Base-by-base conservation (phyloP, 2,113 vertebrate species). In the Paedocypris sp. region DNA sequence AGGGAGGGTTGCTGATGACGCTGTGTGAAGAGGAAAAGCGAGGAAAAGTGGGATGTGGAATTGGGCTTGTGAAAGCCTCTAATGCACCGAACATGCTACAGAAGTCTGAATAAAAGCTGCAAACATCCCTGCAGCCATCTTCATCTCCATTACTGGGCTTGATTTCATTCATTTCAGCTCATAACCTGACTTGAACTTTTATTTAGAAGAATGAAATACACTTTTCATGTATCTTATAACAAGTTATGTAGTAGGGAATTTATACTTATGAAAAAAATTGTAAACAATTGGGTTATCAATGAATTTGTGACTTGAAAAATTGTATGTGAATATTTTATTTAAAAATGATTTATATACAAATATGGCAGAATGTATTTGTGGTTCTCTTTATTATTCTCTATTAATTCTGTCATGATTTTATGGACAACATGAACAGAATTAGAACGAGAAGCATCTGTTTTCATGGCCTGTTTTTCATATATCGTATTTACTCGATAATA, bases 31-130 rank as follows among this genome's bases (percentile, higher is more conserved):
- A 49, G 43, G 22, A 20, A 58, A 46, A 25, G 28, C 23, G 29
- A 56, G 59, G 18, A 45, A 10, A 42, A 58, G 19, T 62, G 45
- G 28, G 15, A 22, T 32, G 52, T 20, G 52, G 42, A 73, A 73
- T 25, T 28, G 29, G 47, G 29, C 23, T 52, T 32, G 29, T 67
- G 59, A 69, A 57, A 69, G 60, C 60, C 36, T 23, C 64, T 72
- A 72, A 74, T 74, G 72, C 35, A 64, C 63, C 51, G 26, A 31
- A 64, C 67, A 70, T 63, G 15, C 49, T 31, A 6, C 31, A 46
- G 25, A 35, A 41, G 20, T 46, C 12, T n/a, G n/a, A n/a, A 22
- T 36, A 64, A 69, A 70, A 65, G 15, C 49, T 31, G 6, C 31
- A 46, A 29, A 35, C 42, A 23, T 46, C 12, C 46, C 39, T 3